Base-by-base conservation (phyloP, 2,888 invertebrate genomes). In the Pheosia gnoma region DNA sequence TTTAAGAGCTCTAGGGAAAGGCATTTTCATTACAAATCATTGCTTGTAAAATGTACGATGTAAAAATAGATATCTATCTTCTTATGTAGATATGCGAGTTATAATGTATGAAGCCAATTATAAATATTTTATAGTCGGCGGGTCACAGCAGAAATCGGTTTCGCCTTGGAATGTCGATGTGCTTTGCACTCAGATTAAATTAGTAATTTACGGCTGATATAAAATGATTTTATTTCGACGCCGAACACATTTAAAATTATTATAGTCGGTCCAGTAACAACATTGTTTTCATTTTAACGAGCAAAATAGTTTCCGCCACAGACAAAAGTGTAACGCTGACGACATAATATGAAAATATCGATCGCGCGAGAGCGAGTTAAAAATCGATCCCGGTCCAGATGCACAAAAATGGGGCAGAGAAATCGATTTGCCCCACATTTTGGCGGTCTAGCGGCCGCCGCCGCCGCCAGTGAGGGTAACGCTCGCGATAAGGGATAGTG, bases 401-500 rank as follows among this genome's bases (percentile, higher is more conserved):
- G 92, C 88, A 91, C 91, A 91, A 93, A 93, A 93, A 93, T 93
- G 86, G 93, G 92, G 83, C 93, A 93, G 82, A 82, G 83, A 82
- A 89, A 93, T 93, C 93, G 93, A 93, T 93, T 93, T 93, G 93
- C 81, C 93, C 93, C 89, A 93, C 86, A 93, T 93, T 93, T 92
- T 81, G 93, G 90, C 90, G 87, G 90, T 88, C 87, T 91, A 88
- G 87, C 90, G 89, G 86, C 88, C 87, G 86, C 80, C 86, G 86
- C 88, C 87, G 86, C 80, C 86, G 88, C 78, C 83, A 80, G 82
- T 90, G 93, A 90, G 93, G 93, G 93, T 93, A 93, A 93, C 90
- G 93, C 81, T 93, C 93, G 90, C 93, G 92, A 91, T 93, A 93
- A 93, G 92, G 93, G 93, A 93, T 93, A 93, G 93, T 93, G 91